phyloP scores from a whole-genome alignment of 2,113 vertebrate species.

The Semnornis frantzii region DNA sequence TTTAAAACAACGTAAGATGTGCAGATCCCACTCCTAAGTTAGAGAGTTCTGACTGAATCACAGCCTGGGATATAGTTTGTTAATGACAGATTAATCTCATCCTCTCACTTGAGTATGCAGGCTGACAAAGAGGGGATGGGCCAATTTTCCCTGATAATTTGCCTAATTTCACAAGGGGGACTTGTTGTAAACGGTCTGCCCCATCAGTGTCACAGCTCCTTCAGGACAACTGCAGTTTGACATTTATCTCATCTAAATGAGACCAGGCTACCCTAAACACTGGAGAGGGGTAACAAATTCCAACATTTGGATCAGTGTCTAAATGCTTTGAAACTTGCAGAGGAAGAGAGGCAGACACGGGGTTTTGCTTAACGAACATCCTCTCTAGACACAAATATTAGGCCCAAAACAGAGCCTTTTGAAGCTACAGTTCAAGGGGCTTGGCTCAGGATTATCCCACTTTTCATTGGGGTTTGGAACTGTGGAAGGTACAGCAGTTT shows the following conservation, averaged over 20 bases:
- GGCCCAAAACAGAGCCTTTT: background rate
- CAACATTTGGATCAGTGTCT: background rate
- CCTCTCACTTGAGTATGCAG: background rate
- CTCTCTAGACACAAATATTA: background rate
- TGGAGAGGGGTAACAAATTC: background rate
- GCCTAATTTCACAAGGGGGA: background rate
- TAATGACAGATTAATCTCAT: background rate
- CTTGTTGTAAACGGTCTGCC: background rate
- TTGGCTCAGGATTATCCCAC: background rate
- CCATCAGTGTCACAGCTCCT: background rate
- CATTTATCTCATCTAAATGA: background rate
- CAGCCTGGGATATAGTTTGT: background rate
- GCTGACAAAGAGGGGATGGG: background rate
- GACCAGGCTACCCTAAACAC: background rate
- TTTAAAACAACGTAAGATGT: background rate
- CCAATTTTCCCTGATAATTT: background rate
- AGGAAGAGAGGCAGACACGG: accelerated
- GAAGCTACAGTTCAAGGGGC: background rate
- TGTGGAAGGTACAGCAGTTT: background rate
- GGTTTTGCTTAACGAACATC: background rate
- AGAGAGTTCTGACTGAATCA: background rate
- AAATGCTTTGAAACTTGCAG: background rate
- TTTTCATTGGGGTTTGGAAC: background rate
- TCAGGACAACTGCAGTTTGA: background rate
- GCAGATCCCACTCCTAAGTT: background rate